phyloP scores from a whole-genome alignment of 2,888 invertebrate species.

The Sesamia inferens region DNA sequence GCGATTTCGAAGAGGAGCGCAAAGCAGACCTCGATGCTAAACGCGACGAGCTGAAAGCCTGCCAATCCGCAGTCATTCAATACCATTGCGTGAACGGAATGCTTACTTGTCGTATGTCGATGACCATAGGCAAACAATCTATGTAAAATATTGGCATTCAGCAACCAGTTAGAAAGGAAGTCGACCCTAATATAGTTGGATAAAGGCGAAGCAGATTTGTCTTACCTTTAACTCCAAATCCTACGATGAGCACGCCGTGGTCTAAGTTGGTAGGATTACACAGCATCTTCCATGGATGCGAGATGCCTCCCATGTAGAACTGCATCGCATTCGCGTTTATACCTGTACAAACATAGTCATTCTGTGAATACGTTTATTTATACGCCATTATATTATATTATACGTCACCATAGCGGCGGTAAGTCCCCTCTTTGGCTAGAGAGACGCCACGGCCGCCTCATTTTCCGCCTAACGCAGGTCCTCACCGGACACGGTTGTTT shows the following conservation, averaged over 20 bases:
- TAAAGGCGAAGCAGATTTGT: neutral
- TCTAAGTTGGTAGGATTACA: slow-evolving; percentile 94
- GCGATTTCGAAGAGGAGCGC: too few relatives aligned
- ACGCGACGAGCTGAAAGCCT: too few relatives aligned
- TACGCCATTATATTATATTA: too few relatives aligned
- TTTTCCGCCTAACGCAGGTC: too few relatives aligned
- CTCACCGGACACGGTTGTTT: too few relatives aligned
- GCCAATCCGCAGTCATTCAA: too few relatives aligned
- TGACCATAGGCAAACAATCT: neutral
- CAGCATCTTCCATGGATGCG: slow-evolving; percentile 96
- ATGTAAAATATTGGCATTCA: neutral
- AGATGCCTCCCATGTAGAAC: slow-evolving; percentile 98
- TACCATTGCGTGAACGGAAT: too few relatives aligned
- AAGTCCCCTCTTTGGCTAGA: too few relatives aligned
- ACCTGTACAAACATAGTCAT: slow-evolving; percentile 73
- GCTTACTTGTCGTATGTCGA: too few relatives aligned
- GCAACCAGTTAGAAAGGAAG: neutral
- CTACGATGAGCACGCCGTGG: slow-evolving; percentile 99
- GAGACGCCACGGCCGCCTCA: too few relatives aligned
- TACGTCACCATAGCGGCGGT: too few relatives aligned
- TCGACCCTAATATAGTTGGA: neutral
- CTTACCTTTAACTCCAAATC: slow-evolving; percentile 95
- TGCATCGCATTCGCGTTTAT: slow-evolving; percentile 99
- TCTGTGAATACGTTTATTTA: neutral
- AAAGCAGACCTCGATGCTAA: too few relatives aligned